These are phyloP conservation scores for Helicolenus hilgendorfi DNA, from an alignment of 2,797 vertebrate genomes.

Conservation along the genomic window DNA sequence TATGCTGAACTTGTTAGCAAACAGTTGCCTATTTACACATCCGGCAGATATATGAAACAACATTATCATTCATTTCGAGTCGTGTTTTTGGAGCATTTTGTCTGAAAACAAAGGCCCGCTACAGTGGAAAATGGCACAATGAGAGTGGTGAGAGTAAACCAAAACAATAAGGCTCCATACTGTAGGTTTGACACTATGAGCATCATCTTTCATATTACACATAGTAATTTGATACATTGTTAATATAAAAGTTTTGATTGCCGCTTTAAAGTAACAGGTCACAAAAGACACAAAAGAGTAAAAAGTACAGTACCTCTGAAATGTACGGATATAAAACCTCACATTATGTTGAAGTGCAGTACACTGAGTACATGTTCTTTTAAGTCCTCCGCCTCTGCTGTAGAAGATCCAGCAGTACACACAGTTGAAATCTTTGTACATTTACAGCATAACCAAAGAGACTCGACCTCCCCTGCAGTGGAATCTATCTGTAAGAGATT, in stretches of 20 bases:
- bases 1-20: too few species aligned
- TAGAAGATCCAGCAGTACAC: neutral
- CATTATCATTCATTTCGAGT: too few species aligned
- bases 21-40: too few species aligned
- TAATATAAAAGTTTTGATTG: too few species aligned
- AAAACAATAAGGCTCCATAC: neutral
- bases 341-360: neutral
- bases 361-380: neutral
- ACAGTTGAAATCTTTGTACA: conserved; percentile 13
- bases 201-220: neutral
- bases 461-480: conserved; percentile 46
- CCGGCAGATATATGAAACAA: too few species aligned
- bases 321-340: neutral
- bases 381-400: neutral
- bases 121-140: too few species aligned
- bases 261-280: neutral
- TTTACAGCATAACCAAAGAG: conserved; percentile 42
- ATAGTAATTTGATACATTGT: too few species aligned
- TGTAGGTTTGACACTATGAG: neutral
- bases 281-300: too few species aligned
- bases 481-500: conserved; percentile 62
- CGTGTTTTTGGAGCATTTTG: too few species aligned
- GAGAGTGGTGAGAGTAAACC: neutral
- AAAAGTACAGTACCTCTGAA: neutral
- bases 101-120: too few species aligned